Conservation (phyloP, 2,797 vertebrate genomes). For the Epinephelus coioides region DNA sequence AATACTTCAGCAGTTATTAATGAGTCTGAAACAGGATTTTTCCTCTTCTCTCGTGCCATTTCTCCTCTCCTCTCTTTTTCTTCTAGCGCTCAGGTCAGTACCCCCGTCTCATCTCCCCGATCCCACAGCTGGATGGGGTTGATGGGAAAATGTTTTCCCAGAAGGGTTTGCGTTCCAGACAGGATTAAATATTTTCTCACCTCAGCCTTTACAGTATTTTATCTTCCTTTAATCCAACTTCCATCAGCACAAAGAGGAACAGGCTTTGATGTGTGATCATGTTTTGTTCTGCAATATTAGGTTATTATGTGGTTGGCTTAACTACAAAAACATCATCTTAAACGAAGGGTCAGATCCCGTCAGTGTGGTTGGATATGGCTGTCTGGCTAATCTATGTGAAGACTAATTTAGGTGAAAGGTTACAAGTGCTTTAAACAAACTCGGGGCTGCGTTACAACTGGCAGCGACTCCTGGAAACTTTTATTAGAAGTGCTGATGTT, state of each 20-base stretch:
- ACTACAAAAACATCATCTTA: conserved; percentile 43
- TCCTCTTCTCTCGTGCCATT: conserved; percentile 32
- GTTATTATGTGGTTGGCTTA: conserved; percentile 21
- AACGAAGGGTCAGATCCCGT: conserved; percentile 22
- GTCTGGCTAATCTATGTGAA: conserved; percentile 19
- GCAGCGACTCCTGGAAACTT: conserved; percentile 18
- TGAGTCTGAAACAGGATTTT: conserved; percentile 47
- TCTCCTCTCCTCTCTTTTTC: conserved; percentile 15
- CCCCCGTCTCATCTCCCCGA: conserved; percentile 25
- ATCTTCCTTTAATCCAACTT: conserved; percentile 64
- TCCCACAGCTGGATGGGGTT: conserved; percentile 52
- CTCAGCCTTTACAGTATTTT: conserved; percentile 52
- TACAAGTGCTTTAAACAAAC: conserved; percentile 32
- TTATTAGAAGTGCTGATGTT: conserved; percentile 28
- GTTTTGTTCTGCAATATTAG: neutral
- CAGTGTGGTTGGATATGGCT: conserved; percentile 24
- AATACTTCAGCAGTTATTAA: conserved; percentile 70
- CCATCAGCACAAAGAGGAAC: conserved; percentile 34
- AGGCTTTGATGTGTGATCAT: conserved; percentile 38
- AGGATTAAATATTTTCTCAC: conserved; percentile 72
- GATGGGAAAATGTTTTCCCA: conserved; percentile 67
- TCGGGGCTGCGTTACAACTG: conserved; percentile 6
- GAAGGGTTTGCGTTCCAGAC: conserved; percentile 63
- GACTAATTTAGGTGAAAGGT: conserved; percentile 69
- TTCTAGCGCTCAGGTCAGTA: conserved; percentile 39